Base-by-base conservation (phyloP, 2,113 vertebrate genomes). In the Neolamprologus toae region DNA sequence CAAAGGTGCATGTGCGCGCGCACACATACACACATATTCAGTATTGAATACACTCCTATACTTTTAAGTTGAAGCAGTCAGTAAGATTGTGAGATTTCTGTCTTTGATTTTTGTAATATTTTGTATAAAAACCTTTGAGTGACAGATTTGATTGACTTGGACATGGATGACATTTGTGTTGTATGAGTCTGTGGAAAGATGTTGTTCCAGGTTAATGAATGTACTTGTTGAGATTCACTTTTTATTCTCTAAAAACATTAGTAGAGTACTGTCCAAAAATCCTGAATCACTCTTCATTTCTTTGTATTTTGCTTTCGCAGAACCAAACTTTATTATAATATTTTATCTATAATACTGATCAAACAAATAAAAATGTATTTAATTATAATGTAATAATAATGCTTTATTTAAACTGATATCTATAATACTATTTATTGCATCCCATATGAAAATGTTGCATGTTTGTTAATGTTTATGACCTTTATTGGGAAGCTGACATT, bases 1-100 rank as follows among this genome's bases (percentile, higher is more conserved):
- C 11, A 23, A 42, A 42, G 10, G 33, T 13, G 33, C 21, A 42
- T 26, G 2, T 37, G n/a, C 0, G 1, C 5, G 0, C 16, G 0
- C 19, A 42, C 35, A 40, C 19, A 68, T 1, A 37, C 3, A 35
- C 4, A 10, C 7, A 28, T 4, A 45, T 45, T 45, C 68, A 11
- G 9, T 28, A 47, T 3, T 73, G 2, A 73, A 45, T 76, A 47
- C 23, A 76, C 71, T 28, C 40, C 23, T 47, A 11, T 19, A 26
- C 68, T 73, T 28, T 28, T 17, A 76, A 76, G 68, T 47, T 73
- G 21, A 73, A 45, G 16, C 40, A 76, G 16, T 11, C 68, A 66
- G 61, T 66, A 66, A 8, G 19, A 66, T 37, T 66, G 66, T 23
- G 12, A 42, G 12, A 42, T 71, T 71, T 71, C n/a, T 23, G n/a